phyloP scores from a whole-genome alignment of 2,113 vertebrate genomes.

The Odontophorus gujanensis region DNA sequence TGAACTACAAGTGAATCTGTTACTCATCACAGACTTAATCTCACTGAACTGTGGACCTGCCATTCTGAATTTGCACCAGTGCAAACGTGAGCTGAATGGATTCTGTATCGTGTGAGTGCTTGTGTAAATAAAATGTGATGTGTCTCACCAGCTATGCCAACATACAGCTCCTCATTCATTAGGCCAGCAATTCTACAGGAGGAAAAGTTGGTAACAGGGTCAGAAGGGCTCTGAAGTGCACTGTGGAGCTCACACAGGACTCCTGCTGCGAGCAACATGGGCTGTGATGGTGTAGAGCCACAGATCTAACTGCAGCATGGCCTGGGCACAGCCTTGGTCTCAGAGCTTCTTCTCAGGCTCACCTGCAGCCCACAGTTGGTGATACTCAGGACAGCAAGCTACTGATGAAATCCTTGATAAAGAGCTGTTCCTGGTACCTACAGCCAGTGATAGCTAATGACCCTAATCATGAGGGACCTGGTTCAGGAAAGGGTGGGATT shows the following conservation, averaged over 20 bases:
- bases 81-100: background rate
- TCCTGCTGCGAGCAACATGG: background rate
- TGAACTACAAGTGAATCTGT: background rate
- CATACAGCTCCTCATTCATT: background rate
- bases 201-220: background rate
- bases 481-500: background rate
- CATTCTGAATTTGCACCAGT: background rate
- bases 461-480: background rate
- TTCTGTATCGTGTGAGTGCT: background rate
- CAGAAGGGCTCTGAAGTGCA: background rate
- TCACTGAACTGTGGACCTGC: background rate
- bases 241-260: background rate
- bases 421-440: background rate
- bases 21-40: background rate
- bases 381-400: background rate
- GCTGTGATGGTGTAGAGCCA: background rate
- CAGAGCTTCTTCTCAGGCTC: background rate
- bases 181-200: fast-evolving
- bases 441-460: background rate
- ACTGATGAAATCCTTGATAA: background rate
- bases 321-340: background rate
- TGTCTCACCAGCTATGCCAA: background rate
- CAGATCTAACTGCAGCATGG: background rate
- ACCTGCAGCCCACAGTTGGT: background rate
- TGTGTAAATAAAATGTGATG: background rate